Evolutionary conservation across 1,140 invertebrate species (phyloP).

Genomic region (Leptinotarsa undecemlineata): DNA sequence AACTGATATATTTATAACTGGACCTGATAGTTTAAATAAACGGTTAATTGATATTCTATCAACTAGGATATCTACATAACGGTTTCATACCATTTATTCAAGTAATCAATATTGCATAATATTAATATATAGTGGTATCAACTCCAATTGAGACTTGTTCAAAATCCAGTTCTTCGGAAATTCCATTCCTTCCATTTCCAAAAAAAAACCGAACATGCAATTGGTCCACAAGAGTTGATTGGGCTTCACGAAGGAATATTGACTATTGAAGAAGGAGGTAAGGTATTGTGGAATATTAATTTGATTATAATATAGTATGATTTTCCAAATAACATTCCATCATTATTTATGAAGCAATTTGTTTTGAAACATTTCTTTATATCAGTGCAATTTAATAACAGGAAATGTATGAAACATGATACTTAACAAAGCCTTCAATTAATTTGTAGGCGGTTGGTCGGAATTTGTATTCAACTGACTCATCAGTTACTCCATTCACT

Average conservation of each 20-base stretch:
- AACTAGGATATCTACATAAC: neutral
- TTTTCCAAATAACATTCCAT: no score
- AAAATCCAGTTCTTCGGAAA: no score
- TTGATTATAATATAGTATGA: no score
- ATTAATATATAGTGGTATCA: neutral
- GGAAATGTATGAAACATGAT: neutral
- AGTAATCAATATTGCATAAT: neutral
- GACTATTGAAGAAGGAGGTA: no score
- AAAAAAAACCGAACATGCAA: no score
- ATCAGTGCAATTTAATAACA: neutral
- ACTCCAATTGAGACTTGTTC: no score
- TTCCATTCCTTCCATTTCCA: no score
- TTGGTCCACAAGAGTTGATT: no score
- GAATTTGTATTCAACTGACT: slow-evolving; percentile 10
- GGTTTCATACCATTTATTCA: neutral
- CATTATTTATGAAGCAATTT: no score
- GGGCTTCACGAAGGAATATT: no score
- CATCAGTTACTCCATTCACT: slow-evolving; percentile 6
- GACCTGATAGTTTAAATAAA: neutral
- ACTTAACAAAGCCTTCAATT: neutral
- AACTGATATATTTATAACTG: neutral
- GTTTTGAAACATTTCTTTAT: no score
- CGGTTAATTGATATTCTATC: neutral
- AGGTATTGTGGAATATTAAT: no score
- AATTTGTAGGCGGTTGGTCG: slow-evolving; percentile 12